These are phyloP conservation scores for Bolinopsis microptera DNA, from an alignment of 37 sponge, comb jelly and placozoan genomes.

Conservation along the genomic window DNA sequence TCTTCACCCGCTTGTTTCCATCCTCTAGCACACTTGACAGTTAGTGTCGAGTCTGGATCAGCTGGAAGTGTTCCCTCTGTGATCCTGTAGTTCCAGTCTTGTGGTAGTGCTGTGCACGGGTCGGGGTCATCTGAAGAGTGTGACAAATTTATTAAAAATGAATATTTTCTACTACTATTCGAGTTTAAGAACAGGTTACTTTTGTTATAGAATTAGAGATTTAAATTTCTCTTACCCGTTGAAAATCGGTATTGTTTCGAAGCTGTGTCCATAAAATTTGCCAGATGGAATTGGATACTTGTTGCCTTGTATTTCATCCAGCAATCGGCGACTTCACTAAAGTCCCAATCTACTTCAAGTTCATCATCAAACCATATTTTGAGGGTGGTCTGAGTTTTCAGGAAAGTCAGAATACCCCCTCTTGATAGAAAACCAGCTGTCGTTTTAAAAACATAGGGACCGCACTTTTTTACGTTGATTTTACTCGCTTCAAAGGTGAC, in stretches of 20 bases:
- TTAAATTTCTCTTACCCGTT: not conserved
- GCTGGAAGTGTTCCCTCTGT: not conserved
- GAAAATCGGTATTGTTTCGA: not conserved
- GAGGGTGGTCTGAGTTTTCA: not conserved
- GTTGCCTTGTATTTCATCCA: not conserved
- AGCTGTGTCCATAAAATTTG: not conserved
- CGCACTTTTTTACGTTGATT: not conserved
- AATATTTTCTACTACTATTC: too few species aligned
- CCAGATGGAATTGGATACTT: not conserved
- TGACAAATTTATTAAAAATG: too few species aligned
- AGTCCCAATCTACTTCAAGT: constrained; percentile 1
- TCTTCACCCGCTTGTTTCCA: not conserved
- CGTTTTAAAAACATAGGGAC: not conserved
- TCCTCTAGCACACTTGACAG: not conserved
- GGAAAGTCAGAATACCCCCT: not conserved
- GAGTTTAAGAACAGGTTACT: too few species aligned
- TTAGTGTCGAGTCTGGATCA: not conserved
- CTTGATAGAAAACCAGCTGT: not conserved
- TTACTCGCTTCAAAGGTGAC: not conserved
- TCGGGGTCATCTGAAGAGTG: too few species aligned
- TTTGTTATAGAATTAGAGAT: too few species aligned
- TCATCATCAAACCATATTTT: constrained; percentile 1
- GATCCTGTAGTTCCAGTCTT: not conserved
- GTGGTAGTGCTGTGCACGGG: not conserved
- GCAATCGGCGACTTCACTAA: not conserved